A percentile compares a stretch with the other conserved stretches of the same genome.
phyloP scores from a whole-genome alignment of 1,140 invertebrate species.

The Drosophila triauraria region DNA sequence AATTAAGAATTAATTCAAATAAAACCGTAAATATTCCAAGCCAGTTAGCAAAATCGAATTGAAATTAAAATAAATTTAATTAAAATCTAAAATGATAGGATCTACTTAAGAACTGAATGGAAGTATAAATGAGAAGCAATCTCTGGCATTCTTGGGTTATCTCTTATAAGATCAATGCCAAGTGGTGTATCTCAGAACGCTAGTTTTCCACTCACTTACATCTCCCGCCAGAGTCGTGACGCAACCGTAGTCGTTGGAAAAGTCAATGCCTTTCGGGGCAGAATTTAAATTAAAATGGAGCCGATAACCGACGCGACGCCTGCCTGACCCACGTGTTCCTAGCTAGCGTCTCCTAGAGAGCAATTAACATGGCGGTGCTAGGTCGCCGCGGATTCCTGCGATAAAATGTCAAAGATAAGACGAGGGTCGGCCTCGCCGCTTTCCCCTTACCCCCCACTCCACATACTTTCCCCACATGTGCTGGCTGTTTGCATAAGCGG shows the following conservation, averaged over 20 bases:
- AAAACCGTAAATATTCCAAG: neutral
- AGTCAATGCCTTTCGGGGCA: slow-evolving; percentile 37
- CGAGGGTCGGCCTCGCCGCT: slow-evolving; percentile 41
- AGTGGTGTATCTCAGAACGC: slow-evolving; percentile 16
- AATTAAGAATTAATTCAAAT: neutral
- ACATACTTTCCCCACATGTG: slow-evolving; percentile 31
- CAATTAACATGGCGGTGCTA: slow-evolving; percentile 70
- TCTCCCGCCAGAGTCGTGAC: slow-evolving; percentile 40
- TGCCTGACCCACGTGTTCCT: slow-evolving; percentile 66
- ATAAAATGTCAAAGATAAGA: slow-evolving; percentile 63
- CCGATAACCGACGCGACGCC: slow-evolving; percentile 61
- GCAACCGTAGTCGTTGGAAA: slow-evolving; percentile 37
- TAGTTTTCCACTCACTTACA: slow-evolving; percentile 7
- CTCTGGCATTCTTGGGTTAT: neutral
- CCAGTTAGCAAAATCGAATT: neutral
- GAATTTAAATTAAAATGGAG: slow-evolving; percentile 49
- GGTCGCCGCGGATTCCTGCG: slow-evolving; percentile 45
- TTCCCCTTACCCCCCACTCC: slow-evolving; percentile 22
- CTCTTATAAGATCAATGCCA: neutral
- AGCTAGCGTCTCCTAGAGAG: slow-evolving; percentile 22
- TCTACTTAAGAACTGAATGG: too few species aligned
- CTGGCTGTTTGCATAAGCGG: slow-evolving; percentile 46
- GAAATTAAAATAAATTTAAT: neutral
- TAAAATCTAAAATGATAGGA: too few species aligned
- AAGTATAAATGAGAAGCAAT: too few species aligned